Evolutionary conservation across 1,140 invertebrate genomes (phyloP).

Genomic region (Stegodyphus dumicola): DNA sequence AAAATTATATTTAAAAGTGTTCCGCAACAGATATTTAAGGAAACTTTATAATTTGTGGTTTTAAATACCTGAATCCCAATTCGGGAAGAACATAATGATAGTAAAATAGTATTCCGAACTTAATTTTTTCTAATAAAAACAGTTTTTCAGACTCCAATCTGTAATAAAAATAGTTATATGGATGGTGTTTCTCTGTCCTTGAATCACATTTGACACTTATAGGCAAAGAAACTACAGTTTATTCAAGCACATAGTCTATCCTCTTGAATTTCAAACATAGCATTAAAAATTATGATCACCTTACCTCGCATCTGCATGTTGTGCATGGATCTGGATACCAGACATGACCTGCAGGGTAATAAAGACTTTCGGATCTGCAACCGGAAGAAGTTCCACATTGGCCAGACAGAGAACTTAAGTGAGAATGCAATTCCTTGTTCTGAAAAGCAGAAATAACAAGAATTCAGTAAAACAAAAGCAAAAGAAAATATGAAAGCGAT

Average conservation of each 20-base stretch:
- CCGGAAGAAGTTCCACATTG: conserved; percentile 13
- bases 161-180: not conserved
- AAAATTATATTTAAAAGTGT: no score
- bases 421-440: conserved; percentile 16
- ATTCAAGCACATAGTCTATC: not conserved
- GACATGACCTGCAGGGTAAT: conserved; percentile 34
- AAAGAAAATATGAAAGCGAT: no score
- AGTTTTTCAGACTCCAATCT: not conserved
- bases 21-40: no score
- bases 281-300: not conserved
- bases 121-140: not conserved
- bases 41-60: no score
- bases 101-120: not conserved
- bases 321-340: conserved; percentile 55
- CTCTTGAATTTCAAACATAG: not conserved
- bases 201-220: not conserved
- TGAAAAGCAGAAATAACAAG: conserved; percentile 2
- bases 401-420: conserved; percentile 15
- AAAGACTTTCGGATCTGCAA: conserved; percentile 7
- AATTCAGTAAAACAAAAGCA: not conserved
- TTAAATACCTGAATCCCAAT: no score
- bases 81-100: no score
- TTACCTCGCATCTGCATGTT: conserved; percentile 55
- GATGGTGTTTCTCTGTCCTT: not conserved
- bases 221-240: not conserved